A percentile compares a stretch with the other conserved stretches of the same genome.
phyloP scores from a whole-genome alignment of 2,797 vertebrate genomes.

The Euthynnus affinis region DNA sequence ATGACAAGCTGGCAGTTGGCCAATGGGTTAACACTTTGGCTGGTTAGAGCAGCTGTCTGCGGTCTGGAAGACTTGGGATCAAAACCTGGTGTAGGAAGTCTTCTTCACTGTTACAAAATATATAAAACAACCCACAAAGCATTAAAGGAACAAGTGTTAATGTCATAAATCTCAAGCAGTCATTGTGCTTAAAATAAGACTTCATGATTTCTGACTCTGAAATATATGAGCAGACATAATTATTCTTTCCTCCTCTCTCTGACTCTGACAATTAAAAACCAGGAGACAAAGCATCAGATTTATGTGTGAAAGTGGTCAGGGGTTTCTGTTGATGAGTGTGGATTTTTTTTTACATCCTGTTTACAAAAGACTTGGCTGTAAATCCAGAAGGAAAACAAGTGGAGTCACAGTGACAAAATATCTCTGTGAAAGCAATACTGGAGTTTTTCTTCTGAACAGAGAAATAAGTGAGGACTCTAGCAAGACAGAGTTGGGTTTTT shows the following conservation, averaged over 20 bases:
- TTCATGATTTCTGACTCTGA: neutral
- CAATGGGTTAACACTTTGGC: no score
- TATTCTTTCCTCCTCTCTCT: neutral
- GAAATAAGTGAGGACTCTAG: neutral
- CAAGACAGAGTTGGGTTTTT: no score
- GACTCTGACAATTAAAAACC: neutral
- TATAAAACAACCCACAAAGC: conserved; percentile 15
- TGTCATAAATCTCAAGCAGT: neutral
- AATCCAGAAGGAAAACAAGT: neutral
- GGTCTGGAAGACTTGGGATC: no score
- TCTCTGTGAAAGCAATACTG: no score
- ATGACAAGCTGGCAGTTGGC: no score
- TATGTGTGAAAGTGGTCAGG: neutral
- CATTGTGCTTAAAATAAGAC: neutral
- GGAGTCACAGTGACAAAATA: no score
- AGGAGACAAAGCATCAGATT: conserved; percentile 1
- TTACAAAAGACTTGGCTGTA: neutral
- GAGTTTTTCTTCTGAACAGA: no score
- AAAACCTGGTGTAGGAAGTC: no score
- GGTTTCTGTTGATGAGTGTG: neutral
- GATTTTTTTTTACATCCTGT: conserved; percentile 1
- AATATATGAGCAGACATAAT: neutral
- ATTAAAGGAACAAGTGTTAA: neutral
- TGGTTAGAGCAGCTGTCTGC: no score
- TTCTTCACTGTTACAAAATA: no score